A percentile compares a stretch with the other conserved stretches of the same genome.
Evolutionary conservation across 2,113 vertebrate genomes (phyloP).

Genomic region (Gallinago undulata): DNA sequence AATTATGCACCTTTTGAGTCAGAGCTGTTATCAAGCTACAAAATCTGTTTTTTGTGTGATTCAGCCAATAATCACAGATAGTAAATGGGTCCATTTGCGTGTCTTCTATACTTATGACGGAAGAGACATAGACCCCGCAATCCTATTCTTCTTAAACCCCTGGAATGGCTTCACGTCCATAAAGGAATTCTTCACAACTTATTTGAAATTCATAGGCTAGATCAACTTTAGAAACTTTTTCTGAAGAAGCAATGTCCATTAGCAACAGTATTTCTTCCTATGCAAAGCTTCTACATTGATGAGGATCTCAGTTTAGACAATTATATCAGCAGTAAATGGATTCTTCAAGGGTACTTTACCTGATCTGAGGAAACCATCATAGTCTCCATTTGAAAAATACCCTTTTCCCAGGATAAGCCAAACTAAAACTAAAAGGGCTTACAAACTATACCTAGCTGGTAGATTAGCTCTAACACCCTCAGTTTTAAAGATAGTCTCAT

Average conservation of each 20-base stretch:
- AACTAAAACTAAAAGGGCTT: not conserved
- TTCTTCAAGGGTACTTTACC: not conserved
- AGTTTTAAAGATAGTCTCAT: not conserved
- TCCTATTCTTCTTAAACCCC: not conserved
- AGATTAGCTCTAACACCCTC: not conserved
- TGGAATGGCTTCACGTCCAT: conserved; percentile 27
- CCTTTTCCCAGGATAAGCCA: not conserved
- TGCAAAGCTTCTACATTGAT: not conserved
- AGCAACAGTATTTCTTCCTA: not conserved
- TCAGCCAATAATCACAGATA: conserved; percentile 59
- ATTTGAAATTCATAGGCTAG: not conserved
- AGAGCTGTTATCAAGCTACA: conserved; percentile 34
- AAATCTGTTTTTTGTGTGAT: conserved; percentile 2
- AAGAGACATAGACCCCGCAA: not conserved
- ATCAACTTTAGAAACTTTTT: not conserved
- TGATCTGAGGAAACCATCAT: not conserved
- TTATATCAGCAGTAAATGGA: not conserved
- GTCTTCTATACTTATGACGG: conserved; percentile 2
- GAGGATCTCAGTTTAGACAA: not conserved
- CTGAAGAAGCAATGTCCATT: not conserved
- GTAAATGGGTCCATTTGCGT: conserved; percentile 44
- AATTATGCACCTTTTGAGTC: conserved; percentile 5
- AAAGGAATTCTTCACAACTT: conserved; percentile 8
- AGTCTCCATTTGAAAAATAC: not conserved
- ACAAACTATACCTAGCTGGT: not conserved